A percentile compares a stretch with the other conserved stretches of the same genome.
phyloP scores from a whole-genome alignment of 2,888 invertebrate species.

The Seira musarum region DNA sequence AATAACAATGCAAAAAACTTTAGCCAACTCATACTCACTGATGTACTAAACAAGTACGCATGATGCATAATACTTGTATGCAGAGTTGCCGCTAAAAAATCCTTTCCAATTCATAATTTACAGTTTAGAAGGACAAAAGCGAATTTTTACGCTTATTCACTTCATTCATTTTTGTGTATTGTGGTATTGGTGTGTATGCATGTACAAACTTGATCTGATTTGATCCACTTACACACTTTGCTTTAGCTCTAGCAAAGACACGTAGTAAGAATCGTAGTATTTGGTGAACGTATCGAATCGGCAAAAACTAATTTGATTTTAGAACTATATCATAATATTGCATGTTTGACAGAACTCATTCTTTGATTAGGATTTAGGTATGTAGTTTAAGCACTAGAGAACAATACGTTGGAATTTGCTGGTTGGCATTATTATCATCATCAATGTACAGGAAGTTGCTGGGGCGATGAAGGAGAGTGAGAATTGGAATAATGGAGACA shows the following conservation, averaged over 20 bases:
- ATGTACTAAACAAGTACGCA: not conserved
- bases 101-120: too few species aligned
- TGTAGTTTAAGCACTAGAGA: not conserved
- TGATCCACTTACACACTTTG: constrained; percentile 33
- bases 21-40: not conserved
- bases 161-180: constrained; percentile 15
- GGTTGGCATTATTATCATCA: too few species aligned
- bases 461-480: too few species aligned
- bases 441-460: too few species aligned
- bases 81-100: not conserved
- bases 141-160: not conserved
- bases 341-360: not conserved
- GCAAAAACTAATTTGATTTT: not conserved
- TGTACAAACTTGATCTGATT: constrained; percentile 15
- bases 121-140: not conserved
- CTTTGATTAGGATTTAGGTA: not conserved
- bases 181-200: too few species aligned
- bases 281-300: not conserved
- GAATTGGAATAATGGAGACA: too few species aligned
- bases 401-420: not conserved
- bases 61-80: not conserved
- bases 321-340: not conserved
- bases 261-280: not conserved
- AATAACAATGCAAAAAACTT: not conserved
- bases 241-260: not conserved